Conservation (phyloP, 2,888 invertebrate species). For the Hypsopygia costalis region DNA sequence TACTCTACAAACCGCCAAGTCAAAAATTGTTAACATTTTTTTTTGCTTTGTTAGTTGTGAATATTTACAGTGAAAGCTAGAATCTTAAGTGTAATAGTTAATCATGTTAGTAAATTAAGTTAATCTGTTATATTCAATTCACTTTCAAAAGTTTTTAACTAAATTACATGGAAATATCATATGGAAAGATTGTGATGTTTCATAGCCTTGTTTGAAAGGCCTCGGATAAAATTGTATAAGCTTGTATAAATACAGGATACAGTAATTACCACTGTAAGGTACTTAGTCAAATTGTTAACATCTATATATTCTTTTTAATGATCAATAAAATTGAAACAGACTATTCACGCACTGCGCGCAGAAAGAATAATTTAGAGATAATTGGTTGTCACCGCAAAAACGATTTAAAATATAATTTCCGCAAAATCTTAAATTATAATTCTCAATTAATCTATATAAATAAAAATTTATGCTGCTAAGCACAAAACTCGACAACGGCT, state of each 20-base stretch:
- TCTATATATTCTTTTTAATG: background rate
- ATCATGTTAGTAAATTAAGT: constrained; percentile 24
- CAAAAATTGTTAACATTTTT: constrained; percentile 22
- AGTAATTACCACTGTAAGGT: constrained; percentile 14
- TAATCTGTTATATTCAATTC: constrained; percentile 17
- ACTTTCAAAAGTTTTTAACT: constrained; percentile 7
- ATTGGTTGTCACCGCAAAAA: no score
- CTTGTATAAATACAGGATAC: no score
- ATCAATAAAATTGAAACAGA: background rate
- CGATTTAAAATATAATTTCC: no score
- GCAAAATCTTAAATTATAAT: no score
- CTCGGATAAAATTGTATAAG: background rate
- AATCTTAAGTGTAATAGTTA: constrained; percentile 20
- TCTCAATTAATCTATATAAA: no score
- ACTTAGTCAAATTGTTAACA: background rate
- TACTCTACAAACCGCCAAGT: constrained; percentile 18
- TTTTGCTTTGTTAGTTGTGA: constrained; percentile 23
- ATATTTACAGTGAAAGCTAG: constrained; percentile 28
- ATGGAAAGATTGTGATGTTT: constrained; percentile 10
- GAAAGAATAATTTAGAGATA: no score
- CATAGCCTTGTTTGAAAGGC: background rate
- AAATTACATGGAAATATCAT: constrained; percentile 10
- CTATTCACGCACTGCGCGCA: background rate
- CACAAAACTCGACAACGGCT: no score
- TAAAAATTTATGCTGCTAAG: no score